Percentiles rank a stretch among this genome's conserved stretches.
These are phyloP conservation scores for Lepidonotus clava DNA, from an alignment of 2,888 invertebrate species.

Conservation along the genomic window DNA sequence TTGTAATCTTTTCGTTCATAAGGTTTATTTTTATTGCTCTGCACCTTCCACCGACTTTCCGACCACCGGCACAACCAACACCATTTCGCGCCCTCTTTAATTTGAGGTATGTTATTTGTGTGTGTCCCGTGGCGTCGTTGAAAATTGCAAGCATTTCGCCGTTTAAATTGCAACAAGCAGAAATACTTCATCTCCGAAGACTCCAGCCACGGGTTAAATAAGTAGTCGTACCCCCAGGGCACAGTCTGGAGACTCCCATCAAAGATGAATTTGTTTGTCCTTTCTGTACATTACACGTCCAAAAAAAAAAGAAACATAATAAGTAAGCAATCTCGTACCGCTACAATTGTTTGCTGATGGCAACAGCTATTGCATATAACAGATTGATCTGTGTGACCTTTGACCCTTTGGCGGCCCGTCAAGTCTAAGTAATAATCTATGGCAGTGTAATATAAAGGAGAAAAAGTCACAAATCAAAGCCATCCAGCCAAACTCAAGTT, in stretches of 20 bases:
- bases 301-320: neutral
- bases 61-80: neutral
- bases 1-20: neutral
- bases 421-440: neutral
- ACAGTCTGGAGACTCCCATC: no score
- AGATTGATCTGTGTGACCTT: constrained; percentile 9
- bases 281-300: neutral
- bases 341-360: constrained; percentile 6
- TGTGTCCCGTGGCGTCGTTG: neutral
- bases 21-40: constrained; percentile 3
- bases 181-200: no score
- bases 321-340: neutral
- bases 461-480: neutral
- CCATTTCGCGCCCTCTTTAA: neutral
- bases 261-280: neutral
- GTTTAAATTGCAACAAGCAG: neutral
- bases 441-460: neutral
- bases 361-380: no score
- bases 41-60: neutral
- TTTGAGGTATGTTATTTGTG: neutral
- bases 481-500: neutral
- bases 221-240: no score
- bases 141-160: no score
- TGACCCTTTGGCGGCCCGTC: neutral
- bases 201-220: neutral